Evolutionary conservation across 1,140 invertebrate species (phyloP), one percentile per base, ranked within the genome.

Genomic region (Drosophila mojavensis): DNA sequence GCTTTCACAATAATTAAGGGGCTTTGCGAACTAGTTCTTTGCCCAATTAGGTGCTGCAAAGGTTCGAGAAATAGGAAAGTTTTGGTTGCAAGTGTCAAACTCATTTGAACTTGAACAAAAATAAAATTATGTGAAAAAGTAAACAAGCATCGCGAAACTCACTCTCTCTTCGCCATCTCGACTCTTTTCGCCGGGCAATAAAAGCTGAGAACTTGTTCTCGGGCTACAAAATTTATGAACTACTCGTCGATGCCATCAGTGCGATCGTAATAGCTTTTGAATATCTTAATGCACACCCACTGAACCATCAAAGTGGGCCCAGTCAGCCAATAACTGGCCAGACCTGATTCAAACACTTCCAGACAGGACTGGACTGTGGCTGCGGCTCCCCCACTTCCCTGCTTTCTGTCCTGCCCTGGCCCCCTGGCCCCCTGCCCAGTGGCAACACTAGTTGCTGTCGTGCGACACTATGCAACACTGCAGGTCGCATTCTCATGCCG

Each of bases 211-310:
- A 45, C 41, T 47, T 10, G 24, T 60, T 30, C 24, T 28, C 17
- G 39, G 5, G 17, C 39, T 4, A 36, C 54, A 26, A 26, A 30
- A 17, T 48, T 60, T 48, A 60, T 60, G 58, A 60, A 48, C 58
- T 60, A 48, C 26, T 17, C 28, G 53, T 20, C 28, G 28, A 56
- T 48, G 63, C 56, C 43, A 61, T 68, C 56, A 61, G 20, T 67
- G 51, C 59, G 70, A 66, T 66, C 7, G 58, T 60, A 68, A 73
- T 61, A 41, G 60, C 64, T 68, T 68, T 54, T 67, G 64, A 68
- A 73, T 73, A 55, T 48, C 70, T 73, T 56, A 68, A 73, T 73
- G 55, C 64, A 73, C 70, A 73, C 64, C 70, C 70, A 73, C 64
- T 61, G 56, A 60, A 72, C 63, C 55, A 67, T 59, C 39, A 67